These are phyloP conservation scores for Cephus pygmeus DNA, from an alignment of 2,888 invertebrate genomes.

Conservation along the genomic window DNA sequence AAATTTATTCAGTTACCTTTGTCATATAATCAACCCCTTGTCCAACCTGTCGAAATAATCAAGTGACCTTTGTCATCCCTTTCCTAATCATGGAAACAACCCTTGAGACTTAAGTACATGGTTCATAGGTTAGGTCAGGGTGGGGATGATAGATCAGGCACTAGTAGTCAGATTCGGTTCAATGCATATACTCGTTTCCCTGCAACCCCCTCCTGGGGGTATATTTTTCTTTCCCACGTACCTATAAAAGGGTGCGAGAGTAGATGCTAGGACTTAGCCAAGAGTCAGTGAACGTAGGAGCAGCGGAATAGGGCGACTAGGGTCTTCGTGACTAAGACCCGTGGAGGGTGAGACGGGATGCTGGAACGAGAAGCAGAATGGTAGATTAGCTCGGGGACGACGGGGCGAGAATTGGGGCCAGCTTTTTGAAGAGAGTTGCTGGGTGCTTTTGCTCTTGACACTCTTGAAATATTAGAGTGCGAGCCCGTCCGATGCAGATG, in stretches of 20 bases:
- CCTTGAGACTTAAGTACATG: neutral
- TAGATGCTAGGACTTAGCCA: neutral
- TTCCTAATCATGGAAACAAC: neutral
- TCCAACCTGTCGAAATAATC: neutral
- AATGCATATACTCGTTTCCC: neutral
- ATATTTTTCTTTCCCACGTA: neutral
- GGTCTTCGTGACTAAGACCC: neutral
- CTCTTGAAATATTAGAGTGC: conserved; percentile 57
- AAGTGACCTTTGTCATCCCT: neutral
- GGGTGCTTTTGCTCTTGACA: conserved; percentile 49
- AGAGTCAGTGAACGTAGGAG: neutral
- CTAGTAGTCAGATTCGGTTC: neutral
- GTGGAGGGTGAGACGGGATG: conserved; percentile 1
- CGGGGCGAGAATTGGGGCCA: conserved; percentile 20
- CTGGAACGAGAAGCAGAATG: conserved; percentile 26
- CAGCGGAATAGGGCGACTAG: neutral
- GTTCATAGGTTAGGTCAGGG: neutral
- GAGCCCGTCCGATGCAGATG: conserved; percentile 48
- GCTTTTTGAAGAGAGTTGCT: conserved; percentile 44
- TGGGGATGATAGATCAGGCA: neutral
- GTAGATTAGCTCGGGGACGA: conserved; percentile 28
- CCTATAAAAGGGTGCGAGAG: neutral
- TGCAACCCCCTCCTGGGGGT: neutral
- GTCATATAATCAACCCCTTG: neutral
- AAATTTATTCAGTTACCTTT: neutral